These are phyloP conservation scores for Aporophyla nigra DNA, from an alignment of 2,888 invertebrate species.

Conservation along the genomic window DNA sequence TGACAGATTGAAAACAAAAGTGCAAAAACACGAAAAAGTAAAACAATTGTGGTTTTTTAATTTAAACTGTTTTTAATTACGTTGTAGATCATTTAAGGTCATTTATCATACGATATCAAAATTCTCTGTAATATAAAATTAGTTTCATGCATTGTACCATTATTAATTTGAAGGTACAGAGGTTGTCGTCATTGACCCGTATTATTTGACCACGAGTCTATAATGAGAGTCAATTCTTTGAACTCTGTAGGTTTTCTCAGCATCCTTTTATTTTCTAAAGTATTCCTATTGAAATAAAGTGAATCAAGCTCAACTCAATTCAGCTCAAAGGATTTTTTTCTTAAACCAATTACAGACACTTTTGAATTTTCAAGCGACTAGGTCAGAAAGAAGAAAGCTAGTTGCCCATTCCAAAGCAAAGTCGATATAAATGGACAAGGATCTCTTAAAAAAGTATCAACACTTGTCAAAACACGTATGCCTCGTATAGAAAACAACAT, in stretches of 20 bases:
- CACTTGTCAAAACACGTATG: neutral
- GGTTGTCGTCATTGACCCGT: too few species aligned
- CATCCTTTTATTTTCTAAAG: neutral
- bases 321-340: neutral
- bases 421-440: neutral
- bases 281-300: neutral
- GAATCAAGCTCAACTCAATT: neutral
- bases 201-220: too few species aligned
- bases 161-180: too few species aligned
- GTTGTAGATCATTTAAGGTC: too few species aligned
- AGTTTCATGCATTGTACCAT: too few species aligned
- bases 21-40: too few species aligned
- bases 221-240: neutral
- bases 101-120: too few species aligned
- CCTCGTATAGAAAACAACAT: constrained; percentile 18
- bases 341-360: neutral
- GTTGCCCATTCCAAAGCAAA: neutral
- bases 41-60: too few species aligned
- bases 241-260: neutral
- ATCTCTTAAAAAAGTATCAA: neutral
- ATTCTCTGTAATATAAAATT: too few species aligned
- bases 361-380: neutral
- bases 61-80: too few species aligned
- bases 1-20: too few species aligned
- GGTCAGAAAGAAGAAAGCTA: neutral